Evolutionary conservation across 2,113 vertebrate species (phyloP).

Genomic region (Zosterops borbonicus): DNA sequence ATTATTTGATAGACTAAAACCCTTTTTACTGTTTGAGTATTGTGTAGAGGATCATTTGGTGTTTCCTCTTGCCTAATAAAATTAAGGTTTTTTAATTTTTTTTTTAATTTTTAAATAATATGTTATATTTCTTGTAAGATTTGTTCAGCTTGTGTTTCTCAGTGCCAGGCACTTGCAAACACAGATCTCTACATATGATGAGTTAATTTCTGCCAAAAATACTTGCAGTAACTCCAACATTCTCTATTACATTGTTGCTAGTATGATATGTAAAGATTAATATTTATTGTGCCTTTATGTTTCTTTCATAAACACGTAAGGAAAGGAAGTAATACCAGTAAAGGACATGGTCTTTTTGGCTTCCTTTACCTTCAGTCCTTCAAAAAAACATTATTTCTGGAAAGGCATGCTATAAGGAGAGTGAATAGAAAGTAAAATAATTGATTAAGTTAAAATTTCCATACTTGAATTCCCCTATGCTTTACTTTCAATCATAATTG

Average conservation of each 20-base stretch:
- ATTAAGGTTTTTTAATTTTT: not conserved
- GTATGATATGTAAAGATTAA: not conserved
- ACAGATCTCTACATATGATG: not conserved
- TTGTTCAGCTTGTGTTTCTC: not conserved
- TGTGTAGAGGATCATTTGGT: not conserved
- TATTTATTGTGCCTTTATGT: not conserved
- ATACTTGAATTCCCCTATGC: not conserved
- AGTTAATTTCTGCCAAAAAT: not conserved
- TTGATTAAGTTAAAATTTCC: not conserved
- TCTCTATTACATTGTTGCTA: not conserved
- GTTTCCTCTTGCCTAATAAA: not conserved
- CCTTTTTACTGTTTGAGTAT: not conserved
- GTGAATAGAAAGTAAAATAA: not conserved
- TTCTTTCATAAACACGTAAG: not conserved
- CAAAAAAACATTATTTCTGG: not conserved
- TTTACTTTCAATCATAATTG: not conserved
- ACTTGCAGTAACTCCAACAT: not conserved
- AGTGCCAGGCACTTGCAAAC: not conserved
- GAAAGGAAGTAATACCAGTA: not conserved
- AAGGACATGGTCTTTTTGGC: not conserved
- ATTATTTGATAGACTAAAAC: not conserved
- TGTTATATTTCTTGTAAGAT: not conserved
- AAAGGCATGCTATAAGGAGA: not conserved
- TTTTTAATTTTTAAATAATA: fast-evolving
- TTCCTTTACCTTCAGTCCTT: not conserved